These are phyloP conservation scores for Branchinecta lindahli DNA, from an alignment of 1,140 invertebrate genomes.

Conservation along the genomic window DNA sequence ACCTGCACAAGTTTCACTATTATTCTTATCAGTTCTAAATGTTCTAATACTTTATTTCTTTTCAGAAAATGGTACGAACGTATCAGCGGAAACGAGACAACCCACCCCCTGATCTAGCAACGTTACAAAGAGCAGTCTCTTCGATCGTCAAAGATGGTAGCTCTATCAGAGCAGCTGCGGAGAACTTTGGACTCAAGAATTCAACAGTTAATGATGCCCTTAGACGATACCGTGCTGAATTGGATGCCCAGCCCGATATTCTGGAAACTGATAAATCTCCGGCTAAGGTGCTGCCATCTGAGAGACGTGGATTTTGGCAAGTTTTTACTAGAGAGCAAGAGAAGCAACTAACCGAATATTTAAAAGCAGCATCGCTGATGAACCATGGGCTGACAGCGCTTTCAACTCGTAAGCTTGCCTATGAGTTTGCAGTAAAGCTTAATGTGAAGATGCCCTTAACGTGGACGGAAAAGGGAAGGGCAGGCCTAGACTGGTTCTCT, in stretches of 20 bases:
- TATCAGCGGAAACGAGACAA: conserved; percentile 8
- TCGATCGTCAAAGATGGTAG: conserved; percentile 8
- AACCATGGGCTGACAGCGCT: conserved; percentile 4
- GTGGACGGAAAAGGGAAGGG: conserved; percentile 13
- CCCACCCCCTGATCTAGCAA: conserved; percentile 4
- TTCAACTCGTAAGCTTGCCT: conserved; percentile 28
- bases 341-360: conserved; percentile 5
- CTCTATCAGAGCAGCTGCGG: conserved; percentile 7
- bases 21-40: conserved; percentile 9
- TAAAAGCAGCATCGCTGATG: conserved; percentile 8
- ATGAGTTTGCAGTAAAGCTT: conserved; percentile 28
- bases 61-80: conserved; percentile 8
- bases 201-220: conserved; percentile 8
- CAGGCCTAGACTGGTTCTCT: conserved; percentile 8
- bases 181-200: conserved; percentile 5
- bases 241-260: conserved; percentile 7
- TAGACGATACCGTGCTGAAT: conserved; percentile 8
- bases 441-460: conserved; percentile 26
- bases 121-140: conserved; percentile 5
- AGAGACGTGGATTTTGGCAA: conserved; percentile 8
- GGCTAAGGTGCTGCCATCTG: conserved; percentile 4
- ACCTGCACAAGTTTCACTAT: conserved; percentile 9
- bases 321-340: conserved; percentile 8
- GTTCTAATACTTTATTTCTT: conserved; percentile 9
- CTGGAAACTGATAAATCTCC: conserved; percentile 8